Percentiles rank a stretch among this genome's conserved stretches.
Conservation (phyloP, 2,797 vertebrate species). For the Amblyopsis hoosieri region DNA sequence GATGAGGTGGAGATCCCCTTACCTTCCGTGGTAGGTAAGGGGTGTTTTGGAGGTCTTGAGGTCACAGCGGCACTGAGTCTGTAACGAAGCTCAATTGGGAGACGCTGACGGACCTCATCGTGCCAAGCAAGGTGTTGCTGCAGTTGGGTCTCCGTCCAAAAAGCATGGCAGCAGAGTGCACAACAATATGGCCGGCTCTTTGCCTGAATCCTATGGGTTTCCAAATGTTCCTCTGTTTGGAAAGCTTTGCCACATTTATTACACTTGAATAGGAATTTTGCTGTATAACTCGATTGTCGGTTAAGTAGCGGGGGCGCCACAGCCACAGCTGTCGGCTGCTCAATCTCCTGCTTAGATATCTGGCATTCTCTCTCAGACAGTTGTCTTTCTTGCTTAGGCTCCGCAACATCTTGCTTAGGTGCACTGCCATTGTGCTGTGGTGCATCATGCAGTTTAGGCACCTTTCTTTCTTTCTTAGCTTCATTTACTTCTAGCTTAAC, state of each 20-base stretch:
- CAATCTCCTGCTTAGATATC: conserved; percentile 11
- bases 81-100: conserved; percentile 79
- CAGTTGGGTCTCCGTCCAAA: conserved; percentile 80
- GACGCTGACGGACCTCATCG: conserved; percentile 77
- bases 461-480: neutral
- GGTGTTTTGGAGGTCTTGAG: conserved; percentile 43
- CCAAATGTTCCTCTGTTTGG: conserved; percentile 71
- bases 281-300: conserved; percentile 41
- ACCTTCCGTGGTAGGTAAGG: conserved; percentile 15
- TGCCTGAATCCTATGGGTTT: conserved; percentile 65
- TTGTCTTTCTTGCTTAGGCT: conserved; percentile 6
- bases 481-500: neutral
- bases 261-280: conserved; percentile 79
- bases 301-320: conserved; percentile 33
- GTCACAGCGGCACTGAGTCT: conserved; percentile 66
- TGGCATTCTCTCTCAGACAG: neutral
- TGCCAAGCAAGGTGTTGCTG: conserved; percentile 83
- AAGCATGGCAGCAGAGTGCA: conserved; percentile 79
- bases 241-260: conserved; percentile 82
- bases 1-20: conserved; percentile 19
- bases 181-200: conserved; percentile 74
- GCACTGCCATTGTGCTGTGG: neutral
- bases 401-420: conserved; percentile 1
- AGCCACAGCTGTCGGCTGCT: conserved; percentile 18
- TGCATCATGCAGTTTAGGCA: too few relatives aligned